Percentiles rank a stretch among this genome's conserved stretches.
phyloP scores from a whole-genome alignment of 2,888 invertebrate species.

The Morpho deidamia region DNA sequence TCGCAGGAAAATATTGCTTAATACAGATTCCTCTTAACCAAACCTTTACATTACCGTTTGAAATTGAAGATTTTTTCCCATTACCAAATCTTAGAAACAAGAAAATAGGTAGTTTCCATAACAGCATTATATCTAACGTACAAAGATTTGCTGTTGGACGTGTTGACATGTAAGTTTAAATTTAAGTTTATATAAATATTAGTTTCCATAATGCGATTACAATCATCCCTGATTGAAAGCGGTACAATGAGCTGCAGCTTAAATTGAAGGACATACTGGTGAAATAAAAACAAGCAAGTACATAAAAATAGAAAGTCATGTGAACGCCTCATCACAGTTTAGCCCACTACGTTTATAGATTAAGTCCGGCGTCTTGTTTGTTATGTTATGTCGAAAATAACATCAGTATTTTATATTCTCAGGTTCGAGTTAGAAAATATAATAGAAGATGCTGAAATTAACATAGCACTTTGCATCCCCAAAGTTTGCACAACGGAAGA shows the following conservation, averaged over 20 bases:
- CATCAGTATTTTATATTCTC: neutral
- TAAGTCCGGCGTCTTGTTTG: too few relatives aligned
- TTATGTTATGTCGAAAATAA: too few relatives aligned
- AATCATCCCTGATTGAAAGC: too few relatives aligned
- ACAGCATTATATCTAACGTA: slow-evolving; percentile 4
- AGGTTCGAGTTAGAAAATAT: slow-evolving; percentile 18
- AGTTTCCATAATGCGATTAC: neutral
- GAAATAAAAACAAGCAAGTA: too few relatives aligned
- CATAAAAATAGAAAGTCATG: too few relatives aligned
- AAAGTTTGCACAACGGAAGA: slow-evolving; percentile 46
- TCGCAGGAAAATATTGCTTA: slow-evolving; percentile 49
- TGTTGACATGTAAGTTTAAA: neutral
- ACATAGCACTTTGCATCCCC: slow-evolving; percentile 51
- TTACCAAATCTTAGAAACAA: neutral
- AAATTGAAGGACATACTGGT: too few relatives aligned
- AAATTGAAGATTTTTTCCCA: neutral
- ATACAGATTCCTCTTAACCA: slow-evolving; percentile 34
- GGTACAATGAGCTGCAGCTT: too few relatives aligned
- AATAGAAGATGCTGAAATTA: slow-evolving; percentile 23
- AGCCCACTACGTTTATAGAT: too few relatives aligned
- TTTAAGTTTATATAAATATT: neutral
- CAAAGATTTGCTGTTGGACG: slow-evolving; percentile 3
- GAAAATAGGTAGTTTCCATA: slow-evolving; percentile 8
- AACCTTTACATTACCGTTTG: slow-evolving; percentile 21
- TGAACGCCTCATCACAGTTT: too few relatives aligned